Base-by-base conservation (phyloP, 2,888 invertebrate genomes). In the Hetaerina titia region DNA sequence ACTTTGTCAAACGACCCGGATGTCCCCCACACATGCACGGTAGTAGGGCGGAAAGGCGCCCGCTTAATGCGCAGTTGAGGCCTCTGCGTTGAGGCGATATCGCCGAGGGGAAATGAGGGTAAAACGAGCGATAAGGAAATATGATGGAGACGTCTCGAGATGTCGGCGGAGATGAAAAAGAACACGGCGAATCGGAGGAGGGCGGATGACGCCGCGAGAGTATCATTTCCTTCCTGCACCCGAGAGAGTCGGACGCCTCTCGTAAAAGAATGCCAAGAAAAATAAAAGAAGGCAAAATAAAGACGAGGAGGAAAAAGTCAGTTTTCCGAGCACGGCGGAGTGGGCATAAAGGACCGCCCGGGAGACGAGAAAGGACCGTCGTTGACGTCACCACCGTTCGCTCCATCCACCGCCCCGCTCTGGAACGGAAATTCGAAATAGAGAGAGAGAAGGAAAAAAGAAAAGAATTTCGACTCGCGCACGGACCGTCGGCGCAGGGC, bases 151-250 rank as follows among this genome's bases (percentile, higher is more conserved):
- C 81, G 81, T 81, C 81, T 15, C 13, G 81, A 31, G 81, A 81
- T 31, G 31, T n/a, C 81, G 81, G 81, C 31, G 81, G 81, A 81
- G 81, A 81, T 81, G 81, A 81, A 81, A 81, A 81, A n/a, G 13
- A 81, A 15, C 8, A 22, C 69, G 31, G 31, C 25, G 31, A 31
- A 81, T 81, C 81, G 81, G 31, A 31, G 81, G 15, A 81, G 31
- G 11, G 81, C 81, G 81, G 13, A 81, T 31, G 25, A 81, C 31
- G 13, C 81, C 31, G 22, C 81, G 6, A 11, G 7, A 15, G 19
- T 81, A 81, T 81, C 81, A 81, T 81, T 81, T 81, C 81, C 81
- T 81, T n/a, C 81, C 11, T 81, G 81, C 81, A 25, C 81, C 81
- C 81, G 15, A 81, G 45, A 45, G 45, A 45, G 45, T 45, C 45